Percentiles rank a stretch among this genome's conserved stretches.
Evolutionary conservation across 2,797 vertebrate genomes (phyloP).

Genomic region (Chelidonichthys spinosus): DNA sequence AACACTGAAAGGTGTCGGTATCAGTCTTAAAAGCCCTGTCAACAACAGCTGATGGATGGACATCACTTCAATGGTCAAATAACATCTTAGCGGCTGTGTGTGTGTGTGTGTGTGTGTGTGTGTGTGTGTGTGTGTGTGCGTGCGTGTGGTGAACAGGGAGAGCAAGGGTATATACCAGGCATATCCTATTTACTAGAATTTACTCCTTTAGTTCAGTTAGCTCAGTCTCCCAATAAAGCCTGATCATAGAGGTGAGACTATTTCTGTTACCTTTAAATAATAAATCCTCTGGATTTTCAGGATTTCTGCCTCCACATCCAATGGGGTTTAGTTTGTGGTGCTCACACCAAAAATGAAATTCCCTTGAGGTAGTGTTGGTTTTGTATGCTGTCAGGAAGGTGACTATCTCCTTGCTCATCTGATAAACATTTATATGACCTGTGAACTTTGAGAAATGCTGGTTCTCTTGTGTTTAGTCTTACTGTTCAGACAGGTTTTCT

Average conservation of each 20-base stretch:
- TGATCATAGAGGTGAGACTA: background rate
- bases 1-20: background rate
- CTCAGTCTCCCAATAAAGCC: background rate
- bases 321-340: no score
- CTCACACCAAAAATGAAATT: no score
- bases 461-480: no score
- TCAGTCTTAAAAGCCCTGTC: constrained; percentile 30
- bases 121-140: constrained; percentile 1
- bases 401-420: no score
- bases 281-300: background rate
- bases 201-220: background rate
- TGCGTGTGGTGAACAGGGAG: background rate
- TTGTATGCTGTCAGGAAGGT: no score
- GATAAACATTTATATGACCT: no score
- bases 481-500: no score
- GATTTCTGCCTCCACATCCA: no score
- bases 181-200: background rate
- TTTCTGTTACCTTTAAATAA: background rate
- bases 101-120: constrained; percentile 3
- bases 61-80: background rate
- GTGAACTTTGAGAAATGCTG: no score
- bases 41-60: constrained; percentile 27
- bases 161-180: background rate
- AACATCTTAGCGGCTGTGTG: background rate
- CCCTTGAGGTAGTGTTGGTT: no score